Conservation (phyloP, 2,113 vertebrate species). For the Alces alces region DNA sequence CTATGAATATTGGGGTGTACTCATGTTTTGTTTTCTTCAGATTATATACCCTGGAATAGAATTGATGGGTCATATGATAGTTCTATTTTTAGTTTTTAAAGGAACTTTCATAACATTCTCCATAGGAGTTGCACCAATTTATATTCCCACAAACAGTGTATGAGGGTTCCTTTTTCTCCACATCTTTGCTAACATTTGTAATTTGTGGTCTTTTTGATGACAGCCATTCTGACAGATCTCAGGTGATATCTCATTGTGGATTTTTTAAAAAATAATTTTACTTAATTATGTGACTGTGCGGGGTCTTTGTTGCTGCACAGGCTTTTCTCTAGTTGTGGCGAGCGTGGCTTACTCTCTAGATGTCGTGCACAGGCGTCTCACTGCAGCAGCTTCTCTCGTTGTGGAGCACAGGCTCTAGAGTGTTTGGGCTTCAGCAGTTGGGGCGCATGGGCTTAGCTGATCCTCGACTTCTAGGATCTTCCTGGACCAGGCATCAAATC, state of each 20-base stretch:
- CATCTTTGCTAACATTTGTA: neutral
- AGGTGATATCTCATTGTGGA: neutral
- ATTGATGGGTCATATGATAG: neutral
- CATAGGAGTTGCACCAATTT: neutral
- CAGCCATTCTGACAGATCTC: neutral
- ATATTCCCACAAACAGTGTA: neutral
- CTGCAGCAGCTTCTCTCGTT: neutral
- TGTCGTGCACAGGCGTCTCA: neutral
- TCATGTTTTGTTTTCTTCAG: neutral
- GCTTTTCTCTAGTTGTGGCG: neutral
- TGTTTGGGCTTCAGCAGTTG: neutral
- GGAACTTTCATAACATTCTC: neutral
- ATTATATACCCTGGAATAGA: neutral
- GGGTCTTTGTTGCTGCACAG: neutral
- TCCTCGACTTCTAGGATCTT: neutral
- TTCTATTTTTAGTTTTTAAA: neutral
- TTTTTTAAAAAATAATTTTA: neutral
- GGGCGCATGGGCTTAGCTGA: rapidly evolving
- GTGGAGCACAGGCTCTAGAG: neutral
- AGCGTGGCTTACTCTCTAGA: neutral
- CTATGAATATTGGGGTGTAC: neutral
- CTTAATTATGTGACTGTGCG: neutral
- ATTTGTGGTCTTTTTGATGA: neutral
- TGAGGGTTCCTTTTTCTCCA: neutral
- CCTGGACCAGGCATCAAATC: neutral